A percentile compares a stretch with the other conserved stretches of the same genome.
These are phyloP conservation scores for Panzeria rudis DNA, from an alignment of 2,888 invertebrate species.

Conservation along the genomic window DNA sequence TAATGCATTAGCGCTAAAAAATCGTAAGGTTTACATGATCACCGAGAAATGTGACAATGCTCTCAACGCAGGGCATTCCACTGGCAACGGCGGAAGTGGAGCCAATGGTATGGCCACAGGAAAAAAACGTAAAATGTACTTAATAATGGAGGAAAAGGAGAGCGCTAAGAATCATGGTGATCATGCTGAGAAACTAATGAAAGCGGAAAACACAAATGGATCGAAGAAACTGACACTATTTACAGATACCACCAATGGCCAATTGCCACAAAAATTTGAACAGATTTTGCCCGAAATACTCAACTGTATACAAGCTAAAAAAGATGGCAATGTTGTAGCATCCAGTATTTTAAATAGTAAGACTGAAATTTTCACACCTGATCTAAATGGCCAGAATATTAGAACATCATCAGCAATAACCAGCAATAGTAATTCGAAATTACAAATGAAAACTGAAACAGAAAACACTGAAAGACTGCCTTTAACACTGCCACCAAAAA, in stretches of 20 bases:
- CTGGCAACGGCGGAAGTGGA: constrained; percentile 52
- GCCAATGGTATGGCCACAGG: constrained; percentile 68
- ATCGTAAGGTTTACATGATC: constrained; percentile 81
- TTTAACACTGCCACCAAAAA: constrained; percentile 80
- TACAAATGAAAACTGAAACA: constrained; percentile 33
- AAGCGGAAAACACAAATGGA: constrained; percentile 67
- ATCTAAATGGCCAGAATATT: constrained; percentile 22
- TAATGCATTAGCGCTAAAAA: constrained; percentile 69
- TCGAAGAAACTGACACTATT: constrained; percentile 80
- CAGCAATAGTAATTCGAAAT: constrained; percentile 3
- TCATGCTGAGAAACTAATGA: constrained; percentile 62
- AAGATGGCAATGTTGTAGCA: constrained; percentile 26
- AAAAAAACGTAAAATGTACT: constrained; percentile 79
- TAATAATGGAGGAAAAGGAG: constrained; percentile 79
- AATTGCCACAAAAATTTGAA: constrained; percentile 80
- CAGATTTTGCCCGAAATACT: constrained; percentile 81
- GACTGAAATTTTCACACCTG: neutral
- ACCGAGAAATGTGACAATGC: constrained; percentile 78
- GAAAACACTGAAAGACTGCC: constrained; percentile 74
- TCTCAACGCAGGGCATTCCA: constrained; percentile 14
- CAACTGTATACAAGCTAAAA: constrained; percentile 78
- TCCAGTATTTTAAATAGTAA: neutral
- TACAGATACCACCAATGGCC: constrained; percentile 78
- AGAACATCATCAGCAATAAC: neutral
- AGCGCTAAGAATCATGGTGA: constrained; percentile 67